A percentile compares a stretch with the other conserved stretches of the same genome.
These are phyloP conservation scores for Saccopteryx leptura DNA, from an alignment of 2,113 vertebrate genomes.

Conservation along the genomic window DNA sequence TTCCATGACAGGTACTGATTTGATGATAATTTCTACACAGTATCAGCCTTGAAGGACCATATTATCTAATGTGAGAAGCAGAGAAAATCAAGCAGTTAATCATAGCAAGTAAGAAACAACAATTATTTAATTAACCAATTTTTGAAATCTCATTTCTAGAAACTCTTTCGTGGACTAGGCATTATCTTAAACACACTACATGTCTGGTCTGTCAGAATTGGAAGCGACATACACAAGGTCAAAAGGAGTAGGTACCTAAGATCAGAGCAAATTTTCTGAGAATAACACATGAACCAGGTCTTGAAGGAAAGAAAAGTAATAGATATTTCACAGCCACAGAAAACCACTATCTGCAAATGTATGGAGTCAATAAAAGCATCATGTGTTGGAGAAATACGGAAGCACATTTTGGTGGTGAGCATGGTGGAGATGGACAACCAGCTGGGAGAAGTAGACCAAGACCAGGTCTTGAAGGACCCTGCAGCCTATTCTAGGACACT, in stretches of 20 bases:
- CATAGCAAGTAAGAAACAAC: neutral
- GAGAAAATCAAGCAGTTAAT: constrained; percentile 30
- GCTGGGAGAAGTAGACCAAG: neutral
- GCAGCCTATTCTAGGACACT: neutral
- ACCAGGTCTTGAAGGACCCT: neutral
- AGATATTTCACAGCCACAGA: neutral
- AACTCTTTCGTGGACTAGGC: neutral
- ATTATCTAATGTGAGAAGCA: neutral
- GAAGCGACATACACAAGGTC: neutral
- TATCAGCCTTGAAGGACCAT: neutral
- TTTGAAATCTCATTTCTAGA: neutral
- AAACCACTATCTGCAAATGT: neutral
- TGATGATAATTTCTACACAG: neutral
- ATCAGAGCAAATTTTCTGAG: neutral
- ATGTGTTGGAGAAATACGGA: neutral
- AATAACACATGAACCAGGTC: neutral
- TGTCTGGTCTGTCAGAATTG: neutral
- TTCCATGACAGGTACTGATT: neutral
- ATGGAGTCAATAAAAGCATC: neutral
- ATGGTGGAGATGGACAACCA: neutral
- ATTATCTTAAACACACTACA: neutral
- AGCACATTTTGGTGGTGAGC: neutral
- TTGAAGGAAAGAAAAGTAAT: neutral
- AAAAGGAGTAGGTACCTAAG: neutral
- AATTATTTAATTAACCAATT: neutral